Base-by-base conservation (phyloP, 2,888 invertebrate genomes). In the Chrysopilus asiliformis region DNA sequence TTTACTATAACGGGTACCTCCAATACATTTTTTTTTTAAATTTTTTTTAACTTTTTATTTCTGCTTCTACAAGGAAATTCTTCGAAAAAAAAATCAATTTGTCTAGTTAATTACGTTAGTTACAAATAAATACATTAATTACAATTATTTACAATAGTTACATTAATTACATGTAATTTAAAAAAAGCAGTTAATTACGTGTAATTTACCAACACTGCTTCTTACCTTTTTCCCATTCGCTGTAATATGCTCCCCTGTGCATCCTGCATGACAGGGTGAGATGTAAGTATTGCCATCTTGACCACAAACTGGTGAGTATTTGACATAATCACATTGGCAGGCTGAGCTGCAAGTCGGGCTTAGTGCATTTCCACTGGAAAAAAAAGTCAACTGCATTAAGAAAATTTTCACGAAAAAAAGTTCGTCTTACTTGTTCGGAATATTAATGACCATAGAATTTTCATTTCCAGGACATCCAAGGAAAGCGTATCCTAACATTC, bases 231-330 rank as follows among this genome's bases (percentile, higher is more conserved):
- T 57, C 20, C 67, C 68, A 44, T 67, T 65, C 4, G 49, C 18
- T 1, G 52, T 51, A 8, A 53, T 51, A 26, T 59, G 53, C 43
- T 65, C 58, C 16, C 58, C 57, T 33, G 59, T 68, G 53, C 83
- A 84, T 4, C 85, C 84, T 14, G 84, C 84, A 53, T 82, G 80
- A 52, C 85, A 85, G 4, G 84, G 77, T 0, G 81, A 82, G 47
- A 82, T 83, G 52, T 73, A 84, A 3, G 77, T 76, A 45, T 71
- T 68, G 1, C 71, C 70, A 42, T 72, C 71, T 43, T 71, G 67
- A 4, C 74, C 72, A 51, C 81, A 82, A 1, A 83, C 76, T 0
- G 82, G 81, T 33, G 79, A 76, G 52, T 79, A 82, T 43, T 76
- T 74, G 15, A 76, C 75, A 49, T 73, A 76, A 47, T 76, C 74